Base-by-base conservation (phyloP, 2,797 vertebrate genomes). In the Tauraco hartlaubi region DNA sequence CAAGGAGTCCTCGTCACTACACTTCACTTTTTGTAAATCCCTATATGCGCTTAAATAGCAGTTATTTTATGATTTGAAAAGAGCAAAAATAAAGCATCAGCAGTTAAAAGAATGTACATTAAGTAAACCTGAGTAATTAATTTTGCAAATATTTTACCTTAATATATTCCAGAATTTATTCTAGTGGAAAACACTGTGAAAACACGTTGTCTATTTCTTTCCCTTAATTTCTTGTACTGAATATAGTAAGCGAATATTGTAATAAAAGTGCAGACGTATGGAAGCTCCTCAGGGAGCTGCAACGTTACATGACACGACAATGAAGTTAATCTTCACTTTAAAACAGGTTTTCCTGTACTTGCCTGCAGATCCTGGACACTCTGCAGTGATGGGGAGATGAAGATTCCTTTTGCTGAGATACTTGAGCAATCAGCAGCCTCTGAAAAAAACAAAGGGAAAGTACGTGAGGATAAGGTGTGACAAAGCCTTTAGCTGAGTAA, bases 31-130 rank as follows among this genome's bases (percentile, higher is more conserved):
- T 35, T 91, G 29, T 51, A 79, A 91, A 85, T 31, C 10, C 18
- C 15, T 67, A 31, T 6, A 41, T 11, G 15, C 23, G 62, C 10
- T 66, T n/a, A 29, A 85, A 59, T 2, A 76, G 35, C 5, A 41
- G 6, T 55, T 20, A 85, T 20, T 73, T 58, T 85, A 43, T 59
- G 64, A 54, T 56, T 15, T 77, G 31, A 41, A 68, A 91, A 64
- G n/a, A 80, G 16, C 11, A 77, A 94, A 91, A 81, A 89, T 68
- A 94, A 96, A 91, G 19, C 29, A 88, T 41, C 12, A 33, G 15
- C 26, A 74, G 15, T 58, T 59, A 63, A 82, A 95, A 82, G 15
- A 87, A 86, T 5, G 3, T 15, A 46, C 5, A 10, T 48, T 48
- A 71, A 63, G 17, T 56, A 91, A 85, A 85, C 43, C 5, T 14